Base-by-base conservation (phyloP, 2,797 vertebrate genomes). In the Ispidina lecontei region DNA sequence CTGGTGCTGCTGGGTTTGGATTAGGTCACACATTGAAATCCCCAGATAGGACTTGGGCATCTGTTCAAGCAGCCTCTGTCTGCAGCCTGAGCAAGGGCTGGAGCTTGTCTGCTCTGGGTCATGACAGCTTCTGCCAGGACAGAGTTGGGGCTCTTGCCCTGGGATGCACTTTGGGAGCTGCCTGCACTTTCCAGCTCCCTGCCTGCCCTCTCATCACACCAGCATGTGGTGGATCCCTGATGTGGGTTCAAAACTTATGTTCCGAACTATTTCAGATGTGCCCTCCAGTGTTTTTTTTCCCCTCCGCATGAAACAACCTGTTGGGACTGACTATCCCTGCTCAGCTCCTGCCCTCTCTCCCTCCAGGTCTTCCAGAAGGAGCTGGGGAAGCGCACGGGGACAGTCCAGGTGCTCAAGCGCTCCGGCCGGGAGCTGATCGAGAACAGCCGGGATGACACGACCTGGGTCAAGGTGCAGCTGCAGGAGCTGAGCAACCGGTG, bases 401-500 rank as follows among this genome's bases (percentile, higher is more conserved):
- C 98, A 0, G 98, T 99, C 33, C 99, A 99, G 97, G 98, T 99
- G 41, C 98, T 99, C 17, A 99, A 99, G 87, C 98, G 99, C 19
- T 99, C 99, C 0, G 99, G 99, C 8, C 98, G 99, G 47, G 99
- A 99, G 60, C 98, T 99, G n/a, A 99, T 99, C 79, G 99, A 99
- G 31, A 99, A 98, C 5, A 99, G 99, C 55, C 97, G 99, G 0
- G 99, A 99, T 0, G 99, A 99, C 96, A 99, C 99, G 0, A 99
- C 99, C 0, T 99, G 99, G 99, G 99, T 99, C 87, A 99, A 99
- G 93, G 99, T 99, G 87, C 99, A 99, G 93, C 98, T 99, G 29
- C 99, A 99, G 93, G 99, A 99, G 96, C 98, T 99, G 54, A 99
- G 99, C 97, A 99, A 98, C 96, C 99, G 99, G 78, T 99, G 99